Evolutionary conservation across 2,888 invertebrate genomes (phyloP).

Genomic region (Athetis lepigone): DNA sequence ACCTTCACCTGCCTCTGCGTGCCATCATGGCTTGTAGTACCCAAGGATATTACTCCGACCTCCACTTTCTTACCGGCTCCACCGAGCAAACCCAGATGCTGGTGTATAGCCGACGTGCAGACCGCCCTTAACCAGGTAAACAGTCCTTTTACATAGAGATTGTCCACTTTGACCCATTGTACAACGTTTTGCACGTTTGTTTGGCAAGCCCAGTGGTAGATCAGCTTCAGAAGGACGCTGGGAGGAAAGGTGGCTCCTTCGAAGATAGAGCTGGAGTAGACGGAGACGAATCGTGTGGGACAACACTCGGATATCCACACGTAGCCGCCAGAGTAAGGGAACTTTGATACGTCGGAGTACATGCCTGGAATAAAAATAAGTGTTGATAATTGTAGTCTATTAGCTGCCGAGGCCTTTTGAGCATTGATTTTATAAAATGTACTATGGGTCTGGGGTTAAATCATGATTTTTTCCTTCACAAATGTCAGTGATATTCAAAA

Average conservation of each 20-base stretch:
- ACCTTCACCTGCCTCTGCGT: constrained; percentile 95
- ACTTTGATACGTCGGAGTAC: constrained; percentile 96
- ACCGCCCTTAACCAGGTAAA: constrained; percentile 92
- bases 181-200: constrained; percentile 97
- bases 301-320: constrained; percentile 98
- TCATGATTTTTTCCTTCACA: too few species aligned
- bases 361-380: constrained; percentile 89
- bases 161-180: constrained; percentile 95
- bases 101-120: constrained; percentile 95
- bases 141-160: constrained; percentile 90
- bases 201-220: constrained; percentile 98
- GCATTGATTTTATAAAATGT: too few species aligned
- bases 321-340: constrained; percentile 97
- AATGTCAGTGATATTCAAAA: too few species aligned
- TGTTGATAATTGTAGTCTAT: too few species aligned
- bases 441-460: too few species aligned
- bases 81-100: constrained; percentile 94
- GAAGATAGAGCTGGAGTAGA: constrained; percentile 96
- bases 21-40: constrained; percentile 95
- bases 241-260: constrained; percentile 96
- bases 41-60: constrained; percentile 96
- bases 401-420: too few species aligned
- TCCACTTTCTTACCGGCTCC: constrained; percentile 93
- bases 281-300: constrained; percentile 95
- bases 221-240: constrained; percentile 94